Conservation (phyloP, 2,888 invertebrate genomes). For the Cosmia trapezina region DNA sequence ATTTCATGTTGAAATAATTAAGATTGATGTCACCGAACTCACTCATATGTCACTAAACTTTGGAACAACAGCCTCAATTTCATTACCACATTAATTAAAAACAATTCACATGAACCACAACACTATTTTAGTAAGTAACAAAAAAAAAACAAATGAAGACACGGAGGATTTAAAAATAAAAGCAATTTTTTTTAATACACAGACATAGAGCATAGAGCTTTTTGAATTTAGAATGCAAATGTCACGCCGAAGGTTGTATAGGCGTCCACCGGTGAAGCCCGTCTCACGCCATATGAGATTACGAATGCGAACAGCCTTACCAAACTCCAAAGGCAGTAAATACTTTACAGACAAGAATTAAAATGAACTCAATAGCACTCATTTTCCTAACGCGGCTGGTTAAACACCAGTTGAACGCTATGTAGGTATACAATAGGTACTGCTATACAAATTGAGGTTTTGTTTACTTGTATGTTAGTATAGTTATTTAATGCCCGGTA, state of each 20-base stretch:
- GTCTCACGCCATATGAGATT: slow-evolving; percentile 83
- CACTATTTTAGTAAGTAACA: slow-evolving; percentile 34
- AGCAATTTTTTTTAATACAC: not conserved
- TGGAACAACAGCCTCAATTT: slow-evolving; percentile 50
- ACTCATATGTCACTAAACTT: slow-evolving; percentile 63
- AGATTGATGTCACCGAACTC: slow-evolving; percentile 55
- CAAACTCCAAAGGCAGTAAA: slow-evolving; percentile 75
- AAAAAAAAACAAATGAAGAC: slow-evolving; percentile 8
- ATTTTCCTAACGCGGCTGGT: slow-evolving; percentile 74
- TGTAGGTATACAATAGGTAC: slow-evolving; percentile 70
- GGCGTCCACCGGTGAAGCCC: slow-evolving; percentile 83
- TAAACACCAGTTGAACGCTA: slow-evolving; percentile 69
- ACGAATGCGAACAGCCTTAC: slow-evolving; percentile 70
- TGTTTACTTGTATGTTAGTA: slow-evolving; percentile 76
- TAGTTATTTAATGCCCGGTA: slow-evolving; percentile 51
- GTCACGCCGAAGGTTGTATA: slow-evolving; percentile 74
- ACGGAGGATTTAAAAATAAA: slow-evolving; percentile 10
- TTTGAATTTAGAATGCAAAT: slow-evolving; percentile 65
- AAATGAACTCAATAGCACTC: slow-evolving; percentile 71
- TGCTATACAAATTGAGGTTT: slow-evolving; percentile 79
- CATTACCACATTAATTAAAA: slow-evolving; percentile 36
- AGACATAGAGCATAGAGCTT: slow-evolving; percentile 32
- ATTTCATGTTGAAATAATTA: slow-evolving; percentile 80
- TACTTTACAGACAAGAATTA: slow-evolving; percentile 72
- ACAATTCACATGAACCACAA: slow-evolving; percentile 21